These are phyloP conservation scores for Gryon sp. DNA, from an alignment of 1,140 invertebrate genomes.

Conservation along the genomic window DNA sequence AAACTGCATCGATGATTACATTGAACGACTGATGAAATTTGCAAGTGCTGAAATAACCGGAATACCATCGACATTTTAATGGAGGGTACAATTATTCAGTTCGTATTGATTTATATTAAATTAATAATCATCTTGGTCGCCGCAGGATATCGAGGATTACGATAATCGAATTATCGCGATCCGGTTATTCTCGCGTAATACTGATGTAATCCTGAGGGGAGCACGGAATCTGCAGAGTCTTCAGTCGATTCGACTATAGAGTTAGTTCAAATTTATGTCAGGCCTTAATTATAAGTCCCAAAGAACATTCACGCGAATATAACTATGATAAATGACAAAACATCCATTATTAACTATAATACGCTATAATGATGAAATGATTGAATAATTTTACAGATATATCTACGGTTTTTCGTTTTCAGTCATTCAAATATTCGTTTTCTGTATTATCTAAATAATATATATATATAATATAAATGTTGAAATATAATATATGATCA, in stretches of 20 bases:
- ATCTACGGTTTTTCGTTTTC: no score
- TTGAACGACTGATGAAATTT: conserved; percentile 16
- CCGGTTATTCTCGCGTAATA: conserved; percentile 59
- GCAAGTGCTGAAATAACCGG: conserved; percentile 7
- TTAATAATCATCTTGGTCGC: conserved; percentile 54
- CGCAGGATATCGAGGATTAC: conserved; percentile 52
- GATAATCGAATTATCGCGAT: conserved; percentile 60
- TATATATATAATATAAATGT: no score
- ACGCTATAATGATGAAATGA: no score
- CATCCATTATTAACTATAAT: no score
- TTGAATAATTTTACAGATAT: no score
- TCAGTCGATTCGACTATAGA: conserved; percentile 10
- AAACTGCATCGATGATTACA: not conserved
- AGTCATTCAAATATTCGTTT: no score
- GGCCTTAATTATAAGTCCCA: conserved; percentile 15
- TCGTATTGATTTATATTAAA: conserved; percentile 62
- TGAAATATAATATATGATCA: no score
- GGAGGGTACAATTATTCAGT: conserved; percentile 35
- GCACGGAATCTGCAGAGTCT: conserved; percentile 18
- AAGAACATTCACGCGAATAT: not conserved
- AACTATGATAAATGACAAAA: no score
- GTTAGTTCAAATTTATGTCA: conserved; percentile 11
- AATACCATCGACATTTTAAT: conserved; percentile 33
- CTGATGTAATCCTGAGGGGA: conserved; percentile 51
- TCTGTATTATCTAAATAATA: no score